Base-by-base conservation (phyloP, 2,888 invertebrate genomes). In the Junonia oenone region DNA sequence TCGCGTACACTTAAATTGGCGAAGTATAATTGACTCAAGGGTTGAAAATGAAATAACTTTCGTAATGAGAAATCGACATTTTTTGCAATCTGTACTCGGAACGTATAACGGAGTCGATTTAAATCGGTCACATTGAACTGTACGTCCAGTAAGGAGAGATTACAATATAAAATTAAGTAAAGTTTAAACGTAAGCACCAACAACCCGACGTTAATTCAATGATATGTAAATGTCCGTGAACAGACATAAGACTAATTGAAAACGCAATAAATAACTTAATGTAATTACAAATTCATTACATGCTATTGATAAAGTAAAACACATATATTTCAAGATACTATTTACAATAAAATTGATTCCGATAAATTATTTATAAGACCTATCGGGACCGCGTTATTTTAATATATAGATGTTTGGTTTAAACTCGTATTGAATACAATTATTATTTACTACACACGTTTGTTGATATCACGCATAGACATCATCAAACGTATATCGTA, bases 1-100 rank as follows among this genome's bases (percentile, higher is more conserved):
- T 68, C 73, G 75, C 67, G 76, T 73, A 77, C 80, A 80, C 86
- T 87, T 84, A 86, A 87, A 87, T 86, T 82, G 87, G 85, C 82
- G 71, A 81, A 77, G 81, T 81, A 89, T 90, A 90, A 90, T 90
- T 89, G 88, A 85, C 85, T 88, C 79, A 78, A 81, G 85, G 82
- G 80, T 80, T 86, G 77, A 81, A 86, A 89, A 87, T 87, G 85
- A 85, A 83, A 75, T 79, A 75, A 63, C 61, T 61, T 65, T 67
- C 68, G 69, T 68, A 68, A 59, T 59, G 56, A 45, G 55, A 55
- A 13, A 43, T 70, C 77, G 67, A 72, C 73, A 81, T 81, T 83
- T 81, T 82, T 69, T 78, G 75, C 68, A 63, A 70, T 67, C 77
- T 56, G 64, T 73, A 60, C 62, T 68, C 67, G 68, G 27, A 45